Evolutionary conservation across 2,888 invertebrate species (phyloP), one percentile per base, ranked within the genome.

Genomic region (Amiota minor): DNA sequence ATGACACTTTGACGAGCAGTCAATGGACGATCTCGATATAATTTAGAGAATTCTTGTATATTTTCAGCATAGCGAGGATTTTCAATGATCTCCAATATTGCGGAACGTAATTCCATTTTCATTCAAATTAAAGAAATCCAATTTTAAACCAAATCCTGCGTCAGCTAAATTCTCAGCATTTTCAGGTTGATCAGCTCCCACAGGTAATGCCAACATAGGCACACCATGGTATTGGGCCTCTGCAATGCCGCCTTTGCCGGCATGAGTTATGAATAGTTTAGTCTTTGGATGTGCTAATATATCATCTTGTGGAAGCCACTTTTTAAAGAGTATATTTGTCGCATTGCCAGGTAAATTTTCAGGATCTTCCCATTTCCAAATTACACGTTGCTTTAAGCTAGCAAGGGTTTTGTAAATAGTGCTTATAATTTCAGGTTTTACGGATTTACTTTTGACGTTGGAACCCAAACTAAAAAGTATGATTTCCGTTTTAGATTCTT

Each of bases 301-400:
- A 80, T 92, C 92, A 73, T 91, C 91, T 81, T 94, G 94, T 0
- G 94, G 94, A 35, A 93, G 83, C 94, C 94, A 94, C 79, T 92
- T 92, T 70, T 80, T 77, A 45, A 89, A 84, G 12, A 74, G 35
- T 50, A 91, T 90, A 75, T 91, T 91, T 0, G 80, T 65, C 0
- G 91, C 88, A 2, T 87, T 82, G 1, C 88, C 89, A 0, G 87
- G 87, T 0, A 92, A 83, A 9, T 88, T 87, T 4, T 92, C 91
- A 0, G 92, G 91, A 59, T 83, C 78, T 81, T 94, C 93, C 92
- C 93, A 94, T 88, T 94, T 94, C 93, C 93, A 94, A 14, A 94
- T 81, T 0, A 94, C 91, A 2, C 91, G 92, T 72, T 93, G 92
- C 76, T 93, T 92, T 0, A 94, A 80, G 75, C 90, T 91, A 0